Percentiles rank a stretch among this genome's conserved stretches.
Evolutionary conservation across 2,797 vertebrate species (phyloP).

Genomic region (Ptychadena robeensis): DNA sequence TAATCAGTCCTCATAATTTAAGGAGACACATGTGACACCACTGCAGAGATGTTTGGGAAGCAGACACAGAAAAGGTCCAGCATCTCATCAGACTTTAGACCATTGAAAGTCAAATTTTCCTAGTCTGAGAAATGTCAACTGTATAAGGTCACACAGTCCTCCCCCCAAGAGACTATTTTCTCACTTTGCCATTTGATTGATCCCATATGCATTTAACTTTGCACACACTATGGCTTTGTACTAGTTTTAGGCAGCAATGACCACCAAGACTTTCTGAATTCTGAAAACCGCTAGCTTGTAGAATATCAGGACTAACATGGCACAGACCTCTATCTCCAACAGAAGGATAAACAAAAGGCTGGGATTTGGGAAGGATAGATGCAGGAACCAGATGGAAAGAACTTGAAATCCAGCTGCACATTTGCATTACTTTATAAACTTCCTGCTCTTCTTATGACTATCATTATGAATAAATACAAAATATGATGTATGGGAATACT

Average conservation of each 20-base stretch:
- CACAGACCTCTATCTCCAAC: background rate
- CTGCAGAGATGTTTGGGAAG: conserved; percentile 68
- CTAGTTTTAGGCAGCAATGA: background rate
- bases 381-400: background rate
- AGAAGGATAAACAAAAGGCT: background rate
- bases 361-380: background rate
- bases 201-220: conserved; percentile 75
- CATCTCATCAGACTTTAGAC: conserved; percentile 65
- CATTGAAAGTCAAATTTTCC: conserved; percentile 21
- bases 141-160: conserved; percentile 65
- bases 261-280: background rate
- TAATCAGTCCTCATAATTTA: conserved; percentile 70
- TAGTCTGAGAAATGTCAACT: conserved; percentile 67
- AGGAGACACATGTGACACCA: conserved; percentile 72
- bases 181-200: conserved; percentile 72
- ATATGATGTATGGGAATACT: background rate
- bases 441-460: background rate
- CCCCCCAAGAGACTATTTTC: conserved; percentile 69
- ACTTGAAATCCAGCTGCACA: background rate
- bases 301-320: background rate
- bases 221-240: conserved; percentile 26
- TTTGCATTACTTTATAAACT: background rate
- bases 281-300: background rate
- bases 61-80: conserved; percentile 68
- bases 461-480: too few species aligned